Evolutionary conservation across 1,140 invertebrate species (phyloP).

Genomic region (Adoxophyes honmai): DNA sequence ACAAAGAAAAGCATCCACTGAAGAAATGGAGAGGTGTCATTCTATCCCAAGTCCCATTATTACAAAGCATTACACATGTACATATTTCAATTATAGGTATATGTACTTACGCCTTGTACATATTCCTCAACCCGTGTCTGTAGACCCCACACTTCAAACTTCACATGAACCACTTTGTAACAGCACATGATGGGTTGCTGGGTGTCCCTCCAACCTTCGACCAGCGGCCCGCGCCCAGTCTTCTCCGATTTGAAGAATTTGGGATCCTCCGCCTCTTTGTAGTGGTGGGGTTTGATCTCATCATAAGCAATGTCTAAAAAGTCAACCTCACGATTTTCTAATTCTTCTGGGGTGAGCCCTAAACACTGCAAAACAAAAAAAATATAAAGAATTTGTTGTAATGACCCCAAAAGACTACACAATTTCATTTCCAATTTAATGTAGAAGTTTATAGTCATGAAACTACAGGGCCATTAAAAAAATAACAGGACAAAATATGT

Average conservation of each 20-base stretch:
- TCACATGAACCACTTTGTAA: constrained; percentile 92
- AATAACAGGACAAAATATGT: too few species aligned
- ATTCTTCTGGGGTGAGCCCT: constrained; percentile 84
- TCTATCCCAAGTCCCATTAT: too few species aligned
- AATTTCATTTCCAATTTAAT: too few species aligned
- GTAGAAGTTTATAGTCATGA: too few species aligned
- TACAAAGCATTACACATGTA: too few species aligned
- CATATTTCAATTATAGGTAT: constrained; percentile 8
- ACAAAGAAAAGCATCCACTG: too few species aligned
- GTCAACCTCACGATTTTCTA: constrained; percentile 86
- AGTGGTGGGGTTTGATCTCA: constrained; percentile 89
- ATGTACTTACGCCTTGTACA: constrained; percentile 86
- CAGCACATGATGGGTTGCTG: constrained; percentile 94
- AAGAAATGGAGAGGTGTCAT: too few species aligned
- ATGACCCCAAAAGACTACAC: too few species aligned
- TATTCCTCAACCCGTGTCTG: constrained; percentile 94
- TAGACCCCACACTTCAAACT: constrained; percentile 95
- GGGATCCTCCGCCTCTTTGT: constrained; percentile 92
- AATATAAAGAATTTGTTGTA: constrained; percentile 11
- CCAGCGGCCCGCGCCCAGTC: constrained; percentile 88
- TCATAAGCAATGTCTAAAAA: constrained; percentile 93
- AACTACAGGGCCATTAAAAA: too few species aligned
- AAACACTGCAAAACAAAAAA: constrained; percentile 81
- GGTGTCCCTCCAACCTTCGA: constrained; percentile 88
- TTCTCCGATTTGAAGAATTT: constrained; percentile 90